Evolutionary conservation across 2,113 vertebrate species (phyloP), one percentile per base, ranked within the genome.

Genomic region (Jacana jacana): DNA sequence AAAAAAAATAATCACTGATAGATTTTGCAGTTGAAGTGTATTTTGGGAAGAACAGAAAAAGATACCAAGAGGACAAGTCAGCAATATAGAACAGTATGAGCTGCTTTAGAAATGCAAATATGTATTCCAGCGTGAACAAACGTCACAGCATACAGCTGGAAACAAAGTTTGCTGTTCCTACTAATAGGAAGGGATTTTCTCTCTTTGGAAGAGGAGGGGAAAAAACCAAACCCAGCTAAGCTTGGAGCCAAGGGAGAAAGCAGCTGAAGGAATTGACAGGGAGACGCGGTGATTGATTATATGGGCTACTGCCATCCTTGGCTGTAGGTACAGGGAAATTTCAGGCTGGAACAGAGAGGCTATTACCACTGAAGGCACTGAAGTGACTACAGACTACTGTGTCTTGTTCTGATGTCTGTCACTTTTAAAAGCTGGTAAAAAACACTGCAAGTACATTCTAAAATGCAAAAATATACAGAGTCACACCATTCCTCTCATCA

Each of bases 21-120:
- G 44, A 91, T 91, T 96, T 91, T 94, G 80, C 86, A 95, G 65
- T 57, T 84, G 52, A 92, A 85, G 83, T 19, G 2, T 81, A 84
- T 91, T 84, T 91, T 96, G 39, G 37, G 66, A 22, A 93, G 33
- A 92, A 86, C 28, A 81, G 40, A 88, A 88, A 84, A 84, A 90
- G 42, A 85, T 92, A 91, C 7, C 1, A 95, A 82, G 84, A 89
- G n/a, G 77, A 84, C 73, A 85, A 88, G 69, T 91, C 73, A 79
- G 88, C 14, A 1, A 75, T 27, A 83, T 14, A 86, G 76, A 96
- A 90, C 73, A 87, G 57, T 35, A 73, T 61, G 65, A 94, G n/a
- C 40, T 70, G 91, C 84, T 86, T 89, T 93, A 88, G 81, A 96
- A 96, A 96, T 93, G 83, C 82, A 93, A 89, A 93, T 81, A 31